phyloP scores from a whole-genome alignment of 2,797 vertebrate species.

The Dallia pectoralis region DNA sequence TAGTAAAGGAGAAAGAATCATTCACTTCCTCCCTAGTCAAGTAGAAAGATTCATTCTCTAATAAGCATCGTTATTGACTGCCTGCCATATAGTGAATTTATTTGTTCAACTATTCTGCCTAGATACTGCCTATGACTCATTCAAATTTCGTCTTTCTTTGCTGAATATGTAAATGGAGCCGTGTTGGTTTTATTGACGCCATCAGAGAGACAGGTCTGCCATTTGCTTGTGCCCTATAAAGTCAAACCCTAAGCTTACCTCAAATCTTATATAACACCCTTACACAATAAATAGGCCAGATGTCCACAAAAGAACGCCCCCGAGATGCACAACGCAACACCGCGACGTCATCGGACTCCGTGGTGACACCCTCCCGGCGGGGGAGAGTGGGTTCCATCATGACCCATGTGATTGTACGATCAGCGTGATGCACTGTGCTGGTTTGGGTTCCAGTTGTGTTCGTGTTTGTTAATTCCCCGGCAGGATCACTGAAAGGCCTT shows the following conservation, averaged over 20 bases:
- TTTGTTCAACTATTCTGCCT: no score
- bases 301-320: conserved; percentile 22
- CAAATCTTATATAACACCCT: conserved; percentile 49
- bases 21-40: not conserved
- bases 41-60: conserved; percentile 1
- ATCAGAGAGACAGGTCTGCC: conserved; percentile 36
- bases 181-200: conserved; percentile 42
- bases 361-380: conserved; percentile 30
- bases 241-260: conserved; percentile 24
- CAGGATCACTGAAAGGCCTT: conserved; percentile 34
- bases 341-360: conserved; percentile 24
- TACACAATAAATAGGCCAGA: conserved; percentile 32
- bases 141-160: no score
- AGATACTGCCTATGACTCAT: no score
- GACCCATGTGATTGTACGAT: conserved; percentile 20
- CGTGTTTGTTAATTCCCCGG: conserved; percentile 16
- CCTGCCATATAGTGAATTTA: no score
- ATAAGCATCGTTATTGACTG: conserved; percentile 6
- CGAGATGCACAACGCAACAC: not conserved
- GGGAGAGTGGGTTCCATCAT: conserved; percentile 18
- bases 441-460: not conserved
- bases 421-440: conserved; percentile 11
- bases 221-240: conserved; percentile 25
- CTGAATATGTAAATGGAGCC: conserved; percentile 50
- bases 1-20: not conserved